Conservation (phyloP, 2,797 vertebrate species). For the Lemur catta region DNA sequence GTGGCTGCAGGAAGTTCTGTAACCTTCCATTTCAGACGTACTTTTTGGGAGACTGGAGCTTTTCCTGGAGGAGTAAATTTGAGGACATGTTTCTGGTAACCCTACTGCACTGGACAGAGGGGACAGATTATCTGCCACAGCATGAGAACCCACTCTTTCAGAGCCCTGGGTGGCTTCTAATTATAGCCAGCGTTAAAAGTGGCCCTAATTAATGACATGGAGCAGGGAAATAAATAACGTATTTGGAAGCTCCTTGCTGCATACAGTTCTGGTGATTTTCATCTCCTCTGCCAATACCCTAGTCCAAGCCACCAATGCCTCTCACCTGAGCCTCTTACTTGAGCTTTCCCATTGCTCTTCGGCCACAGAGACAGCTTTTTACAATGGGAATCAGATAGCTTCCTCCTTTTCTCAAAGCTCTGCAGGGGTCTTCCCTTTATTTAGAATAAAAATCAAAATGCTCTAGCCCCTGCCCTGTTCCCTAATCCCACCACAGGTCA, state of each 20-base stretch:
- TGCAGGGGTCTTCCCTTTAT: background rate
- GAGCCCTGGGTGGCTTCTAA: background rate
- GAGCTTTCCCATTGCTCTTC: background rate
- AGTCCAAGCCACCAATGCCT: background rate
- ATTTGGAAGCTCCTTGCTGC: background rate
- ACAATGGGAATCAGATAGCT: background rate
- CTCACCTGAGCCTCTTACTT: background rate
- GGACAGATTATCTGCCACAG: background rate
- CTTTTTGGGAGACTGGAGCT: background rate
- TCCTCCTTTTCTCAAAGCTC: background rate
- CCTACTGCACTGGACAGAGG: background rate
- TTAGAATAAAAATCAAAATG: background rate
- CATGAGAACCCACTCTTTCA: background rate
- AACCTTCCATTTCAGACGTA: background rate
- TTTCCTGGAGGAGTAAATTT: background rate
- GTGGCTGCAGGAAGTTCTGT: background rate
- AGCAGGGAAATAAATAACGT: background rate
- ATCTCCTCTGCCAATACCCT: background rate
- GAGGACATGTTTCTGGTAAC: background rate
- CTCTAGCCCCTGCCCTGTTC: background rate
- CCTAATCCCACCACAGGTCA: background rate
- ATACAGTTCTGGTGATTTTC: background rate
- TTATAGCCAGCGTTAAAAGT: background rate
- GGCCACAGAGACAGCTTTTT: background rate
- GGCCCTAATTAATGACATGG: background rate